phyloP scores from a whole-genome alignment of 2,888 invertebrate species.

The Entomobrya proxima region DNA sequence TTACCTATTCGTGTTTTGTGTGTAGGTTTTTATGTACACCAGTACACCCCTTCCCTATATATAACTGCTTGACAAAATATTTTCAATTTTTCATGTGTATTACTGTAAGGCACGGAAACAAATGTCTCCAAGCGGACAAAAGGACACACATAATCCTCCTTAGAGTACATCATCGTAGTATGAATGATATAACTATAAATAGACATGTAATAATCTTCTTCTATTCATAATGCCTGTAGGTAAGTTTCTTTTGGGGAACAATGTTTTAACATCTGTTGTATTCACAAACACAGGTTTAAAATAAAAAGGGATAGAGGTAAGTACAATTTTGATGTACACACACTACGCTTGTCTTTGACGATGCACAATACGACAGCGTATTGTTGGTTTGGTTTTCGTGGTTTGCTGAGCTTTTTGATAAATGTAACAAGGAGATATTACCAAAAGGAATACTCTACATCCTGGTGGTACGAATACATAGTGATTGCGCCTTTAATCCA shows the following conservation, averaged over 20 bases:
- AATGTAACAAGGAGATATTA: not conserved
- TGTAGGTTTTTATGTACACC: not conserved
- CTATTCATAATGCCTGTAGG: not conserved
- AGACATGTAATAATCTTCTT: not conserved
- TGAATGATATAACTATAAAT: not conserved
- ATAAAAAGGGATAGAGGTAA: not conserved
- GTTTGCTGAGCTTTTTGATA: not conserved
- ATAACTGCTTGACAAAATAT: not conserved
- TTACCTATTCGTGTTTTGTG: not conserved
- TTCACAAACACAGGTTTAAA: slow-evolving; percentile 37
- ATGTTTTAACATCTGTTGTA: slow-evolving; percentile 52
- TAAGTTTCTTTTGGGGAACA: not conserved
- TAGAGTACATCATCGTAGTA: not conserved
- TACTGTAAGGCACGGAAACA: not conserved
- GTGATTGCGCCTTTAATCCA: not conserved
- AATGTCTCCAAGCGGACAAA: slow-evolving; percentile 41
- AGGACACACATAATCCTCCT: not conserved
- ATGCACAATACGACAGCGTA: not conserved
- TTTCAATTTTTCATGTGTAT: not conserved
- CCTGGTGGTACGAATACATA: not conserved
- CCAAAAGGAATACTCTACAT: not conserved
- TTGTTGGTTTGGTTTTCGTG: slow-evolving; percentile 16
- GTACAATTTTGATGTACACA: not conserved
- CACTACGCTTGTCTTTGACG: slow-evolving; percentile 16
- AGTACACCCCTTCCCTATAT: not conserved